phyloP scores from a whole-genome alignment of 2,888 invertebrate genomes.

The Phyllotreta striolata region DNA sequence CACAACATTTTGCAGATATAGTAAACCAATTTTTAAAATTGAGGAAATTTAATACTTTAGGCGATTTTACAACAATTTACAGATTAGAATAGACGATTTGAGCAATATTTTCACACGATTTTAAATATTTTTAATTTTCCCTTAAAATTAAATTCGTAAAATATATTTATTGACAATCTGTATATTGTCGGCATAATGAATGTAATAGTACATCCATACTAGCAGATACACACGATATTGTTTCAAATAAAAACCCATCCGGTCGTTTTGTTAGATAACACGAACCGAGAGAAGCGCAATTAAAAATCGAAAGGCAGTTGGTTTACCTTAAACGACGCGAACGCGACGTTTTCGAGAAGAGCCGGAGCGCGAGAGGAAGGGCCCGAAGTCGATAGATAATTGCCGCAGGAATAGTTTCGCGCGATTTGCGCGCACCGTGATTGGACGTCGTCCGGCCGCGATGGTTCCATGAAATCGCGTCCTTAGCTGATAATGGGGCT shows the following conservation, averaged over 20 bases:
- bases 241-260: slow-evolving; percentile 19
- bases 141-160: too few relatives aligned
- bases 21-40: too few relatives aligned
- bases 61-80: too few relatives aligned
- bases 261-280: slow-evolving; percentile 39
- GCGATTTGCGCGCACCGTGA: slow-evolving; percentile 49
- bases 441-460: slow-evolving; percentile 50
- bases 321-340: slow-evolving; percentile 47
- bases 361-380: slow-evolving; percentile 17
- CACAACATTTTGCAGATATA: too few relatives aligned
- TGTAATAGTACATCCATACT: too few relatives aligned
- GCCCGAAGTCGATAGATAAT: slow-evolving; percentile 37
- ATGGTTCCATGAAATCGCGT: slow-evolving; percentile 56
- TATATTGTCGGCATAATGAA: too few relatives aligned
- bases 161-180: too few relatives aligned
- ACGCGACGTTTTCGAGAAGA: slow-evolving; percentile 51
- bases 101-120: too few relatives aligned
- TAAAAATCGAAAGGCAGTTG: slow-evolving; percentile 39
- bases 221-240: not conserved
- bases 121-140: too few relatives aligned
- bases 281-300: slow-evolving; percentile 44
- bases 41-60: too few relatives aligned
- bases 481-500: slow-evolving; percentile 56
- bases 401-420: slow-evolving; percentile 44
- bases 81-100: too few relatives aligned